Evolutionary conservation across 2,888 invertebrate genomes (phyloP).

Genomic region (Spisula solida): DNA sequence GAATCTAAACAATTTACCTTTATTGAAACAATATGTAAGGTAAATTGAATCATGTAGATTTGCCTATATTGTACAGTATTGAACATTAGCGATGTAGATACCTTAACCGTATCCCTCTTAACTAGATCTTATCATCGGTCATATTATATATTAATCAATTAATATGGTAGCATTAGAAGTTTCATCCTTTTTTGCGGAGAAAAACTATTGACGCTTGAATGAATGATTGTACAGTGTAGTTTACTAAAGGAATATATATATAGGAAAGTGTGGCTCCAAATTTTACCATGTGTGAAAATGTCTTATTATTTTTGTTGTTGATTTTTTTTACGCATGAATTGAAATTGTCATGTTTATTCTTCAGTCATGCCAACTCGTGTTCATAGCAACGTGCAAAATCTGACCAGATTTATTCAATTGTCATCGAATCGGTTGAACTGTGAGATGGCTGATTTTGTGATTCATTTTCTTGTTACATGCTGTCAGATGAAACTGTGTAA

Average conservation of each 20-base stretch:
- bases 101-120: background rate
- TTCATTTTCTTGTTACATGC: background rate
- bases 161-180: background rate
- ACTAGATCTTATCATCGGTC: background rate
- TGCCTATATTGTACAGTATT: background rate
- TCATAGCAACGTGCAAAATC: constrained; percentile 17
- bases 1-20: too few relatives aligned
- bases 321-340: constrained; percentile 2
- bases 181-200: background rate
- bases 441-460: background rate
- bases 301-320: background rate
- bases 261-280: background rate
- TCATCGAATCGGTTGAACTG: background rate
- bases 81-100: background rate
- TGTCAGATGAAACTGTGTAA: background rate
- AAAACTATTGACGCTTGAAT: background rate
- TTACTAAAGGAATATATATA: background rate
- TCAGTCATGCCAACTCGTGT: constrained; percentile 21
- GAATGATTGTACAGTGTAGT: background rate
- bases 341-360: constrained; percentile 10
- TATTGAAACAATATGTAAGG: background rate
- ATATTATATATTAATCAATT: background rate
- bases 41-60: background rate
- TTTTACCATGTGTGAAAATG: constrained; percentile 9
- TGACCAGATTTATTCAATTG: constrained; percentile 12